Evolutionary conservation across 2,113 vertebrate genomes (phyloP).

Genomic region (Tetrax tetrax): DNA sequence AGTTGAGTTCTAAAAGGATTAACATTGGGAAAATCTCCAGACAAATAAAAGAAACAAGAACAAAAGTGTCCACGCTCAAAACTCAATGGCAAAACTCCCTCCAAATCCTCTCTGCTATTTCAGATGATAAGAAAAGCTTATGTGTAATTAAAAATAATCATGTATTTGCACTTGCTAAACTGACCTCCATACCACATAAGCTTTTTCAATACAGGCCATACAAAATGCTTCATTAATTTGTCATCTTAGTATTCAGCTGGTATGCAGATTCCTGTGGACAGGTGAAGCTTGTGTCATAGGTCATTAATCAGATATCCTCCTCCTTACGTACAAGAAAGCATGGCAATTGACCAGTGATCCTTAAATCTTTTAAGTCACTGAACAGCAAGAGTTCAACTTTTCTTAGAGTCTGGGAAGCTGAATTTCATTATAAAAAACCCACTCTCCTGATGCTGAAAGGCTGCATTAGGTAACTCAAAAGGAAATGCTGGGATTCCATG

Average conservation of each 20-base stretch:
- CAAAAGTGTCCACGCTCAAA: conserved; percentile 40
- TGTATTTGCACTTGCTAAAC: neutral
- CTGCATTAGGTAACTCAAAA: neutral
- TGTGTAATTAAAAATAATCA: conserved; percentile 51
- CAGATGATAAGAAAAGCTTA: conserved; percentile 20
- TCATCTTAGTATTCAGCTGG: neutral
- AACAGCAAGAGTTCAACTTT: conserved; percentile 6
- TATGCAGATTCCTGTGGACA: neutral
- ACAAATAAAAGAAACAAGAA: conserved; percentile 54
- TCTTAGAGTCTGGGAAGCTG: neutral
- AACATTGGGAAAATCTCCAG: conserved; percentile 62
- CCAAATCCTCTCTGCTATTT: conserved; percentile 15
- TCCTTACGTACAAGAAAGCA: neutral
- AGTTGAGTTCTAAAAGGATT: conserved; percentile 63
- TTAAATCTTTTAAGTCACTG: conserved; percentile 1
- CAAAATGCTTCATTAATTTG: conserved; percentile 16
- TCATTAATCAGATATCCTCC: neutral
- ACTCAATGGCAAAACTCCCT: conserved; percentile 10
- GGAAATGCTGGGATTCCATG: neutral
- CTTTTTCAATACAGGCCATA: neutral
- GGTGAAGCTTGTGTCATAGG: conserved; percentile 4
- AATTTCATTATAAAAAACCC: neutral
- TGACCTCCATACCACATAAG: neutral
- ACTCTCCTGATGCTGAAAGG: neutral
- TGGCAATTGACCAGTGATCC: neutral